These are phyloP conservation scores for Microdon myrmicae DNA, from an alignment of 2,888 invertebrate genomes.

Conservation along the genomic window DNA sequence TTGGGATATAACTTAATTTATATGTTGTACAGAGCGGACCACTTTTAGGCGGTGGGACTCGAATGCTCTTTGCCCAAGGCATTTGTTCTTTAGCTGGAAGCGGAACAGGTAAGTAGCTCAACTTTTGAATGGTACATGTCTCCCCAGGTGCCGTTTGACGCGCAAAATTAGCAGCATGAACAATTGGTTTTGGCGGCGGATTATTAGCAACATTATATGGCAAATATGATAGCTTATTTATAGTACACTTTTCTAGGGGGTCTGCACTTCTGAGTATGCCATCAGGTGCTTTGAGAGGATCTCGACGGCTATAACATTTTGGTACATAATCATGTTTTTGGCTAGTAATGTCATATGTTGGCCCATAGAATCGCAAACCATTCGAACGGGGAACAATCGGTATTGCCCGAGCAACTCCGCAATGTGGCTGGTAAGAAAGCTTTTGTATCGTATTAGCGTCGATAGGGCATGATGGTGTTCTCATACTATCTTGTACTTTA, in stretches of 20 bases:
- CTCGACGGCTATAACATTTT: slow-evolving; percentile 68
- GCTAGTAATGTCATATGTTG: slow-evolving; percentile 78
- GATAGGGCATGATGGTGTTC: slow-evolving; percentile 66
- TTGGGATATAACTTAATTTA: slow-evolving; percentile 64
- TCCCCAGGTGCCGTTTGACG: slow-evolving; percentile 60
- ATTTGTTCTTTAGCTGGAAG: slow-evolving; percentile 62
- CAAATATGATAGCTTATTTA: slow-evolving; percentile 63
- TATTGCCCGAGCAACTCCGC: slow-evolving; percentile 55
- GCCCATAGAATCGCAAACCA: slow-evolving; percentile 66
- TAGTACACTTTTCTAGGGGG: slow-evolving; percentile 62
- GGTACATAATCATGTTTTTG: slow-evolving; percentile 79
- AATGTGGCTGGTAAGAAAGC: slow-evolving; percentile 63
- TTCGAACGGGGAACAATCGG: slow-evolving; percentile 61
- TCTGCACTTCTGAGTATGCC: slow-evolving; percentile 58
- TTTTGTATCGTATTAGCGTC: slow-evolving; percentile 69
- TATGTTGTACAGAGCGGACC: slow-evolving; percentile 63
- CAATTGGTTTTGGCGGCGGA: slow-evolving; percentile 61
- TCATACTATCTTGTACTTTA: slow-evolving; percentile 67
- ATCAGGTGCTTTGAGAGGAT: slow-evolving; percentile 55
- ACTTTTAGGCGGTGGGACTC: slow-evolving; percentile 60
- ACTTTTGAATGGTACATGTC: slow-evolving; percentile 68
- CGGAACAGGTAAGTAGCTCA: slow-evolving; percentile 69
- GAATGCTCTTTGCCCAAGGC: slow-evolving; percentile 62
- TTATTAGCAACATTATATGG: slow-evolving; percentile 61
- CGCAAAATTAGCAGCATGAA: slow-evolving; percentile 55